Conservation (phyloP, 2,113 vertebrate species). For the Vicugna pacos region DNA sequence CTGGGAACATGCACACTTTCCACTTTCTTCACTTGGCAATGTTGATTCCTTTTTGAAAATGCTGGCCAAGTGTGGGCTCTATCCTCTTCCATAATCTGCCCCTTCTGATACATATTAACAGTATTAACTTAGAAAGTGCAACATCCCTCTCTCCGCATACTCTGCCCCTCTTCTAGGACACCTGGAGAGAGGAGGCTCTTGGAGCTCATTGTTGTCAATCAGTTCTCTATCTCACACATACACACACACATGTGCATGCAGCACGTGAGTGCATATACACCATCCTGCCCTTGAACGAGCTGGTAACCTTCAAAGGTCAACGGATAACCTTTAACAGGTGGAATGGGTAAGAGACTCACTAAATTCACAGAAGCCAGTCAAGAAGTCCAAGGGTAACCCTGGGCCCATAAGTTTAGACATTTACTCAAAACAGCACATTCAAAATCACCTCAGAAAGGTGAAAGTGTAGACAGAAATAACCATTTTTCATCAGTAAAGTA, state of each 20-base stretch:
- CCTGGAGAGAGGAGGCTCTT: background rate
- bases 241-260: background rate
- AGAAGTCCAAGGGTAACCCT: background rate
- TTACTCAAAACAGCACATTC: conserved; percentile 22
- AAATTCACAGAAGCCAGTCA: background rate
- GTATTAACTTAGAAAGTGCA: background rate
- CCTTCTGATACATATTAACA: background rate
- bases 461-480: conserved; percentile 10
- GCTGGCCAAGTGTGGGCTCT: background rate
- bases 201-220: background rate
- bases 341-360: background rate
- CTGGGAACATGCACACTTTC: background rate
- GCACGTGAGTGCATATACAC: background rate
- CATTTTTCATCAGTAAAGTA: background rate
- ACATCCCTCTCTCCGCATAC: background rate
- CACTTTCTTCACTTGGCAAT: background rate
- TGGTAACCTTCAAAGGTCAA: background rate
- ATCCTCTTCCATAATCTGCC: background rate
- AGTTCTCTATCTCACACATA: background rate
- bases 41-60: background rate
- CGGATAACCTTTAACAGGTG: background rate
- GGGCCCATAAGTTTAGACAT: background rate
- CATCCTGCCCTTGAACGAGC: background rate
- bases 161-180: background rate
- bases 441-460: conserved; percentile 18